Percentiles rank a stretch among this genome's conserved stretches.
Evolutionary conservation across 2,888 invertebrate species (phyloP).

Genomic region (Sisyra terminalis): DNA sequence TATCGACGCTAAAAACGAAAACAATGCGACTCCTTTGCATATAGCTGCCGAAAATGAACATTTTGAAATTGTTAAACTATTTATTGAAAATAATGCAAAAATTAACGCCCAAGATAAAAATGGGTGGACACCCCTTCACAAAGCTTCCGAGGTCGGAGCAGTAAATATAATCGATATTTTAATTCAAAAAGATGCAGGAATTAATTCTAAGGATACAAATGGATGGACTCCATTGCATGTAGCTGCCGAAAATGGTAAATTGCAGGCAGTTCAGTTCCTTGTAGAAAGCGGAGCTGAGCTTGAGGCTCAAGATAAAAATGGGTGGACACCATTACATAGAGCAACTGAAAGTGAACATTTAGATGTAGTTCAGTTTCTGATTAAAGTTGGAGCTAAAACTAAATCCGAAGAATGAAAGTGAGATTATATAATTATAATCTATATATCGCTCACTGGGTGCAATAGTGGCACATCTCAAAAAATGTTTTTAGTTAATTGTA

Average conservation of each 20-base stretch:
- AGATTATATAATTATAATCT: no score
- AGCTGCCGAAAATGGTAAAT: slow-evolving; percentile 2
- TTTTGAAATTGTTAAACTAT: slow-evolving; percentile 5
- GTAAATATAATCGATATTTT: slow-evolving; percentile 1
- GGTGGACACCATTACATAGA: slow-evolving; percentile 5
- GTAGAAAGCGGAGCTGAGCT: slow-evolving; percentile 7
- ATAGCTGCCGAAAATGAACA: slow-evolving; percentile 1
- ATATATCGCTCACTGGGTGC: no score
- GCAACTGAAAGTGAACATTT: slow-evolving; percentile 2
- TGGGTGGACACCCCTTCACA: slow-evolving; percentile 8
- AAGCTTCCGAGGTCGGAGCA: slow-evolving; percentile 1
- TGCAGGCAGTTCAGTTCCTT: not conserved
- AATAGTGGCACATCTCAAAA: no score
- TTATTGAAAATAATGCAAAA: slow-evolving; percentile 6
- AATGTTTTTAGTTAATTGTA: no score
- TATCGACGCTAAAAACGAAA: slow-evolving; percentile 2
- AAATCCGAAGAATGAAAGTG: no score
- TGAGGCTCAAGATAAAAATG: slow-evolving; percentile 4
- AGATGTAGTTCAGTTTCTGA: not conserved
- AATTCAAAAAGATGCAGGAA: slow-evolving; percentile 5
- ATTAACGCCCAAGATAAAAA: slow-evolving; percentile 5
- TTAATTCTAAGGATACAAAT: slow-evolving; percentile 1
- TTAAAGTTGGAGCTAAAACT: no score
- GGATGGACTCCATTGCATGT: slow-evolving; percentile 5
- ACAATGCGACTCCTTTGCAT: slow-evolving; percentile 7